Evolutionary conservation across 2,797 vertebrate genomes (phyloP).

Genomic region (Poecilia picta): DNA sequence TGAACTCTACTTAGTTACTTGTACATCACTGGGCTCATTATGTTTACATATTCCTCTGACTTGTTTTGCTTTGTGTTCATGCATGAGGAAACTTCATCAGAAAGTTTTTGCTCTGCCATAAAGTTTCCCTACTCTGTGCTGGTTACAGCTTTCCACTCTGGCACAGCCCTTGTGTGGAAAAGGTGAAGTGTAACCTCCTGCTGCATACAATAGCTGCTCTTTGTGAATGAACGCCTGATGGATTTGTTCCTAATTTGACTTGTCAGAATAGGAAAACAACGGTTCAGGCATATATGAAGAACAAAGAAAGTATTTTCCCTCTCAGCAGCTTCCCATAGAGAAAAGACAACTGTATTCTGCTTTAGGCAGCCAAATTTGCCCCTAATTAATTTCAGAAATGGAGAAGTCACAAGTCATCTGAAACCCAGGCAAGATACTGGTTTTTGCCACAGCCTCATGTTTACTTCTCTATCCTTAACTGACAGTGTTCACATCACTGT

Average conservation of each 20-base stretch:
- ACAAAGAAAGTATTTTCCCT: conserved; percentile 54
- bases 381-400: conserved; percentile 14
- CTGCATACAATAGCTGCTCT: conserved; percentile 58
- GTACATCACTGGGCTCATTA: not conserved
- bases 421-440: conserved; percentile 26
- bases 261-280: conserved; percentile 54
- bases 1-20: not conserved
- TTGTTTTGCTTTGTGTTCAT: conserved; percentile 18
- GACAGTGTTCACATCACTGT: conserved; percentile 11
- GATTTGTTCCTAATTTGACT: conserved; percentile 56
- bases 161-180: conserved; percentile 54
- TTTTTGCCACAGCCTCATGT: conserved; percentile 46
- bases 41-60: not conserved
- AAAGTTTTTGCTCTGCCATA: conserved; percentile 11
- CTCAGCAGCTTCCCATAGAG: not conserved
- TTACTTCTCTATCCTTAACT: conserved; percentile 29
- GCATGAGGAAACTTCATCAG: conserved; percentile 8
- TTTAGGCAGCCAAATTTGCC: conserved; percentile 10
- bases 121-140: conserved; percentile 15
- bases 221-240: conserved; percentile 50
- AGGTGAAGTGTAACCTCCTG: conserved; percentile 51
- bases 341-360: conserved; percentile 12
- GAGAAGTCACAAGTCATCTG: conserved; percentile 27
- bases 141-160: conserved; percentile 54
- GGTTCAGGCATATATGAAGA: conserved; percentile 19